These are phyloP conservation scores for Elephas maximus DNA, from an alignment of 2,113 vertebrate species.

Conservation along the genomic window DNA sequence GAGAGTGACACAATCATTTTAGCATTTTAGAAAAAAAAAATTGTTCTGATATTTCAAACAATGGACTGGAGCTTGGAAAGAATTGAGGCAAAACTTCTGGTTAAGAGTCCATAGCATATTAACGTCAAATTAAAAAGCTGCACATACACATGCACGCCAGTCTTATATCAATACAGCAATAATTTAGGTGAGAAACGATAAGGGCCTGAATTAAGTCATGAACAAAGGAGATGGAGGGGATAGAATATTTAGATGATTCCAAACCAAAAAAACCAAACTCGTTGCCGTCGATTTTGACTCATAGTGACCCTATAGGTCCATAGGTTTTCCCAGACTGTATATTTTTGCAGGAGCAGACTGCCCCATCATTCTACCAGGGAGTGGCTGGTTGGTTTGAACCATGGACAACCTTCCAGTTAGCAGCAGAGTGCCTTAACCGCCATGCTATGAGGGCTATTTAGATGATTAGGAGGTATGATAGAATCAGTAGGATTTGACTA, in stretches of 20 bases:
- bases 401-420: not conserved
- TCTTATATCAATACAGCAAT: not conserved
- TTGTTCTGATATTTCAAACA: slow-evolving; percentile 8
- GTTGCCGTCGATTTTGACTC: not conserved
- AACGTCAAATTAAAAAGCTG: not conserved
- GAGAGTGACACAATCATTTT: not conserved
- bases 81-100: slow-evolving; percentile 32
- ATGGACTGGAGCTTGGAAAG: not conserved
- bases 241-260: not conserved
- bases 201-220: not conserved
- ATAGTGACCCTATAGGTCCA: not conserved
- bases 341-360: not conserved
- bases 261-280: not conserved
- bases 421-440: not conserved
- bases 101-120: not conserved
- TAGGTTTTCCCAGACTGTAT: not conserved
- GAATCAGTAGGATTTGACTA: not conserved
- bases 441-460: not conserved
- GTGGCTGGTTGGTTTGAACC: not conserved
- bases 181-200: not conserved
- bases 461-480: not conserved
- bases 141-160: not conserved
- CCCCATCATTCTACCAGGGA: not conserved
- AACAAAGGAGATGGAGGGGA: not conserved
- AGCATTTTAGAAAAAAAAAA: slow-evolving; percentile 20